Base-by-base conservation (phyloP, 2,113 vertebrate species). In the Lepisosteus oculatus region DNA sequence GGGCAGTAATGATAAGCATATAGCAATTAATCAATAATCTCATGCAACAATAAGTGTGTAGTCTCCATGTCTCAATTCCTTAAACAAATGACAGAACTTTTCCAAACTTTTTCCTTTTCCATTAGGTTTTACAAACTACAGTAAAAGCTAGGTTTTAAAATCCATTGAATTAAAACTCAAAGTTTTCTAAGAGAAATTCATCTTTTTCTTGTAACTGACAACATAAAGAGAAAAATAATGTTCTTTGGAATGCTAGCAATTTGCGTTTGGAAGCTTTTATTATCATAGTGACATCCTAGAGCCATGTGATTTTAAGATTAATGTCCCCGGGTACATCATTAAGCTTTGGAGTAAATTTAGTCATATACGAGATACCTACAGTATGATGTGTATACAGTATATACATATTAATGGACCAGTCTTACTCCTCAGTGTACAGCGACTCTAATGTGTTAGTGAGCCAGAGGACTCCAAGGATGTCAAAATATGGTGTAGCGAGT, bases 11-110 rank as follows among this genome's bases (percentile, higher is more conserved):
- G 29, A 85, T 83, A 78, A 82, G 84, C 85, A 82, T 83, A 75
- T 68, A 76, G 59, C 72, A 73, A 79, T 78, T 71, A 74, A 81
- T 82, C 76, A 77, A 83, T 82, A 80, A 84, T 83, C 84, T 83
- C 69, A 83, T 82, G 78, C 76, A 72, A 55, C 71, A 66, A 77
- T 74, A 85, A 74, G 73, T 65, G 43, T 47, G 3, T 47, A 41
- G 59, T 12, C 70, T 57, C 43, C 56, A 15, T 65, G 41, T 70
- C 64, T 6, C 57, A 70, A 12, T 29, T 56, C 61, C 68, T 43
- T 59, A 13, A 74, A 78, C 57, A 17, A 76, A 69, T 78, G 66
- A 76, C 69, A 79, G 68, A 43, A 55, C 5, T 13, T 45, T 6
- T n/a, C 14, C 62, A 29, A 61, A 54, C n/a, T 1, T 71, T 65